A percentile compares a stretch with the other conserved stretches of the same genome.
Conservation (phyloP, 2,113 vertebrate genomes). For the Narcine bancroftii region DNA sequence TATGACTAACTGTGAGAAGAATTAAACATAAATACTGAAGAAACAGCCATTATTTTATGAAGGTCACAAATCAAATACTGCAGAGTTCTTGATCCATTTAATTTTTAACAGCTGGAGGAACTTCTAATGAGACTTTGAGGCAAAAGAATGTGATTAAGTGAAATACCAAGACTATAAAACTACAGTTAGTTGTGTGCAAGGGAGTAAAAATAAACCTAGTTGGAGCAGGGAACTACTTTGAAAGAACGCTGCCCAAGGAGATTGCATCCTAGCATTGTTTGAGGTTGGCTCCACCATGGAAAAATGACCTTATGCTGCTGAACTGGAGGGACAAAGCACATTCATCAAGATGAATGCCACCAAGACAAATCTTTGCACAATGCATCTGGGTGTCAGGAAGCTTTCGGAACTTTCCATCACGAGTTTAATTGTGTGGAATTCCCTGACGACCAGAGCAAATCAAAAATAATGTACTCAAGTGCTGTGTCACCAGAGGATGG, state of each 20-base stretch:
- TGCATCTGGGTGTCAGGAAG: too few relatives aligned
- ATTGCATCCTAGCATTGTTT: background rate
- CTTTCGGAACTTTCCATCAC: background rate
- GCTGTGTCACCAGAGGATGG: background rate
- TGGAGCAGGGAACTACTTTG: background rate
- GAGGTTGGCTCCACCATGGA: background rate
- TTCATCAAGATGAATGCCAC: background rate
- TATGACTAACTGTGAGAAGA: background rate
- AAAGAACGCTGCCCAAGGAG: background rate
- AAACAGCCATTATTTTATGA: background rate
- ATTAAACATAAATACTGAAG: background rate
- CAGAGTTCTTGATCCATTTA: background rate
- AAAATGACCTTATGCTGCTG: background rate
- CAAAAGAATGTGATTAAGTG: background rate
- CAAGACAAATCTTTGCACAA: background rate
- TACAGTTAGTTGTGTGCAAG: background rate
- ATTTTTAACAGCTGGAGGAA: background rate
- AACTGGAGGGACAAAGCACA: too few relatives aligned
- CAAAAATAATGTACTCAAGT: too few relatives aligned
- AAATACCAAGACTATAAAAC: background rate
- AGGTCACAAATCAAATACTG: constrained; percentile 13
- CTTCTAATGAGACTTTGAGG: background rate
- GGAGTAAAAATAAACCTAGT: background rate
- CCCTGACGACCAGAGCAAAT: too few relatives aligned
- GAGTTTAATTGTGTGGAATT: background rate